Base-by-base conservation (phyloP, 1,140 invertebrate species). In the Dendroctonus valens region DNA sequence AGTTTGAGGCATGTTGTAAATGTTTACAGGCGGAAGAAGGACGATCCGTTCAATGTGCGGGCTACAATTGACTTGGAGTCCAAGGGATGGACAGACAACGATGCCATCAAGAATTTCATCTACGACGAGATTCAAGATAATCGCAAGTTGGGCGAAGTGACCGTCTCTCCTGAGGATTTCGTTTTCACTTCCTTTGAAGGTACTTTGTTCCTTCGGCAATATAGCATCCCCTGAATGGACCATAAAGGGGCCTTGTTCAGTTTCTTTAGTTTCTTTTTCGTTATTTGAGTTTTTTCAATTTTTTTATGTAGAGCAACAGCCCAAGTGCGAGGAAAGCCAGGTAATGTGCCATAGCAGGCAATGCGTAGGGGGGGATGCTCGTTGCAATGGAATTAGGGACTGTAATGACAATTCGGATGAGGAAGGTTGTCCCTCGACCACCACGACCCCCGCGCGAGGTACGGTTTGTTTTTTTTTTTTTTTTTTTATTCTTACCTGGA, bases 361-460 rank as follows among this genome's bases (percentile, higher is more conserved):
- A 65, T 84, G 82, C 73, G 74, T 86, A 42, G 7, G 41, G 50
- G 9, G 7, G 38, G 52, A 39, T 48, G 53, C 49, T 11, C 50
- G 69, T 37, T 87, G 85, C 73, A 85, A 88, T 75, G 82, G 81
- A 48, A 72, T 67, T 3, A 49, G 39, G 4, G 82, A 88, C 72
- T 89, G 87, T 77, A 79, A 80, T 8, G 82, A 86, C 73, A 81
- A 81, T 39, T 77, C 78, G 49, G 85, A 87, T 75, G 84, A 85
- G 76, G 57, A 71, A 12, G 71, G 80, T 64, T 89, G 87, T 67
- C 66, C 74, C 11, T 46, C 64, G 57, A 54, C 52, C 5, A 44
- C 60, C 7, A 40, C 6, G 3, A 50, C 55, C 8, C 51, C 52
- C 26, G 26, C 41, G 15, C 8, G 52, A 40, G 74, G 75, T 74